Base-by-base conservation (phyloP, 2,888 invertebrate genomes). In the Elegia similella region DNA sequence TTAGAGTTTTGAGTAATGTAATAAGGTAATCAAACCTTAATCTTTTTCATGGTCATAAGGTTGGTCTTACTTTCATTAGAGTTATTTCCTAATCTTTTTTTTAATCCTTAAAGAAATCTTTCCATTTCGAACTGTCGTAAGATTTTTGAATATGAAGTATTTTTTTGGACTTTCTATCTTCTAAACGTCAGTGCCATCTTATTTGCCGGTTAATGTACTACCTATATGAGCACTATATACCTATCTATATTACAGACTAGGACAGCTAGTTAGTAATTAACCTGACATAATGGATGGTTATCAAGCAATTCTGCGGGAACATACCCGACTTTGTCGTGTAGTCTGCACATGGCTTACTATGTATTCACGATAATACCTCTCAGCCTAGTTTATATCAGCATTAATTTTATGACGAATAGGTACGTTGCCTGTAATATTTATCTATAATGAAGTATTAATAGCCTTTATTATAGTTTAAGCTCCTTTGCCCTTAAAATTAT, bases 251-350 rank as follows among this genome's bases (percentile, higher is more conserved):
- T 55, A 52, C 13, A 54, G 59, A 52, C 62, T 67, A 65, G 62
- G 62, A 66, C 65, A 62, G 53, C 58, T 32, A 29, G 64, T 68
- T 73, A 68, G 78, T 86, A 87, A 88, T 89, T 88, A 86, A 79
- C 79, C 70, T 77, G 76, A 75, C 72, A 83, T 87, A 86, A 88
- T 85, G 73, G 78, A 64, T 72, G 75, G 86, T 84, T 84, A 89
- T 88, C 86, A 87, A 84, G 84, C 84, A 85, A 85, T 86, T 82
- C 78, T 75, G 78, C 68, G 68, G 67, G 66, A 79, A 80, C 78
- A 82, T 78, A 81, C 73, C 78, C 70, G 77, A 69, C 69, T 38
- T 38, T 77, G 76, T 80, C 76, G 68, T 77, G 70, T 70, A 68
- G 70, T 68, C 63, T 30, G 42, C 48, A 60, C 23, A 34, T 34